Evolutionary conservation across 2,888 invertebrate genomes (phyloP).

Genomic region (Spialia ferax): DNA sequence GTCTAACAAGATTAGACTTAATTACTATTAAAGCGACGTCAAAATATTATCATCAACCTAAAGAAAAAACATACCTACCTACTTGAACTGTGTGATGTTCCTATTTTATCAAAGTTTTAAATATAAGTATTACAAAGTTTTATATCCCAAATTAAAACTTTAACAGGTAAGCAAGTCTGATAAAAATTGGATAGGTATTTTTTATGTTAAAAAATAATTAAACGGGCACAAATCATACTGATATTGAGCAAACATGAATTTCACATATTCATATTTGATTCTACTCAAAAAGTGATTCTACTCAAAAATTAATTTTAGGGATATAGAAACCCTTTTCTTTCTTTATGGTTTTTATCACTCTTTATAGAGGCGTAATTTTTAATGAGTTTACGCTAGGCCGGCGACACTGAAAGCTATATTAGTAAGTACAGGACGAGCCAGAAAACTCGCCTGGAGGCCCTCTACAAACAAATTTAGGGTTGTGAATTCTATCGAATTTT

Average conservation of each 20-base stretch:
- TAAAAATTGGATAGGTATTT: too few species aligned
- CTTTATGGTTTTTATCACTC: neutral
- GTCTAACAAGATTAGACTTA: too few species aligned
- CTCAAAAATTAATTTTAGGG: slow-evolving; percentile 19
- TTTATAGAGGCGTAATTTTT: slow-evolving; percentile 72
- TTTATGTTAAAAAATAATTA: too few species aligned
- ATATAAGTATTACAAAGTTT: too few species aligned
- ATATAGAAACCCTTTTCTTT: neutral
- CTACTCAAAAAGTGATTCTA: slow-evolving; percentile 4
- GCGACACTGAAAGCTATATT: slow-evolving; percentile 71
- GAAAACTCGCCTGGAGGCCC: slow-evolving; percentile 32
- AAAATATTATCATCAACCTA: too few species aligned
- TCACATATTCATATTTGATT: neutral
- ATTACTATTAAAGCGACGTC: too few species aligned
- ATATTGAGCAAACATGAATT: neutral
- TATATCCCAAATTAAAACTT: too few species aligned
- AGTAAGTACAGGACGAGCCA: slow-evolving; percentile 52
- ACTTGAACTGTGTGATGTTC: too few species aligned
- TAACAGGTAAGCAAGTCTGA: too few species aligned
- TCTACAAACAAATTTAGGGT: slow-evolving; percentile 14
- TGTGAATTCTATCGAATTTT: slow-evolving; percentile 6
- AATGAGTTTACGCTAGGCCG: slow-evolving; percentile 80
- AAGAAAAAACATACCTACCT: too few species aligned
- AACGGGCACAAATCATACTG: too few species aligned
- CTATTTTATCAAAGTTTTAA: too few species aligned